Conservation (phyloP, 2,797 vertebrate species). For the Sylvilagus floridanus region DNA sequence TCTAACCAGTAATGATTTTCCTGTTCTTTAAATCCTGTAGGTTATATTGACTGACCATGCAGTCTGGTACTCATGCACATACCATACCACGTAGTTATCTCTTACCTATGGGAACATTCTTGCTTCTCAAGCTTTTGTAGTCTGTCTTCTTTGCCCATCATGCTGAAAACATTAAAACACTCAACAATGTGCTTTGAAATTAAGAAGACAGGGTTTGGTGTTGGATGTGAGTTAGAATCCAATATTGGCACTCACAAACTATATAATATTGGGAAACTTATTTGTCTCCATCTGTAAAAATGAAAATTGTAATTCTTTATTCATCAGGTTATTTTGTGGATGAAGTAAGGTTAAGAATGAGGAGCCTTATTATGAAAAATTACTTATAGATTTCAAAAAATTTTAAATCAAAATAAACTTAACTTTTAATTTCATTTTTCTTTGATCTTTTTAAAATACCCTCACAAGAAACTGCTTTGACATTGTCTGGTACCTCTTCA, state of each 20-base stretch:
- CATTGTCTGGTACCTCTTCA: neutral
- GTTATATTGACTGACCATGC: slow-evolving; percentile 38
- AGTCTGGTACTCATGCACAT: neutral
- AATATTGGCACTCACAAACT: neutral
- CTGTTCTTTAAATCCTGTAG: slow-evolving; percentile 32
- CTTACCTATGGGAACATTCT: neutral
- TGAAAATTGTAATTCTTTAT: slow-evolving; percentile 20
- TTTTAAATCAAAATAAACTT: no score
- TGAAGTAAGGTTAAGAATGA: neutral
- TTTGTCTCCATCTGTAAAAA: slow-evolving; percentile 52
- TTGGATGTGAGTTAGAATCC: neutral
- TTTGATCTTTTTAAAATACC: no score
- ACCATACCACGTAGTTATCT: slow-evolving; percentile 8
- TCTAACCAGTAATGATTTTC: slow-evolving; percentile 55
- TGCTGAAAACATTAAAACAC: slow-evolving; percentile 42
- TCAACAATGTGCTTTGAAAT: slow-evolving; percentile 33
- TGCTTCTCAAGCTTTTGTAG: no score
- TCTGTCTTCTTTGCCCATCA: slow-evolving; percentile 37
- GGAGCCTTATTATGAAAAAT: no score
- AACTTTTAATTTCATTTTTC: no score
- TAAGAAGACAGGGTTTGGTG: slow-evolving; percentile 21
- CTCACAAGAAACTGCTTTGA: neutral
- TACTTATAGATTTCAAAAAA: no score
- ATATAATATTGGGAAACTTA: neutral
- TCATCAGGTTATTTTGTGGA: slow-evolving; percentile 14